A percentile compares a stretch with the other conserved stretches of the same genome.
Conservation (phyloP, 2,888 invertebrate genomes). For the Lasioglossum morio region DNA sequence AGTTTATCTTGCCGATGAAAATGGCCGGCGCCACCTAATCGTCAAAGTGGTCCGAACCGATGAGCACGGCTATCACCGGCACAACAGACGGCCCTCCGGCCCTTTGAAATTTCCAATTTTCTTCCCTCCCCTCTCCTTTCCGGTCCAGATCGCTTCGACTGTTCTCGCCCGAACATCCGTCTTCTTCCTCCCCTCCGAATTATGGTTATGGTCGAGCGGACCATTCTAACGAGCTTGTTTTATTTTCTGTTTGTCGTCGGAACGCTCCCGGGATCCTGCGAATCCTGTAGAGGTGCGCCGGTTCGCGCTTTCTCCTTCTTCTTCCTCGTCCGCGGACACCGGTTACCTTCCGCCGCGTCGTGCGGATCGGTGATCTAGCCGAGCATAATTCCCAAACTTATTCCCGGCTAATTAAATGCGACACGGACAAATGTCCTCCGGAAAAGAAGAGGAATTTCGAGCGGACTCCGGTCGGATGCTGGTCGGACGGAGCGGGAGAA, state of each 20-base stretch:
- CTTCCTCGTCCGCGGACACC: background rate
- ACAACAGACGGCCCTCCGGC: background rate
- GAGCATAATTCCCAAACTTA: conserved; percentile 39
- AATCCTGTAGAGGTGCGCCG: background rate
- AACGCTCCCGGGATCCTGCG: background rate
- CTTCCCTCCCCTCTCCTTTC: too few species aligned
- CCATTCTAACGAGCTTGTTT: conserved; percentile 27
- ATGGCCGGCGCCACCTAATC: conserved; percentile 55
- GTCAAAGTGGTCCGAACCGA: conserved; percentile 56
- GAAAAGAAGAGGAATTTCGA: conserved; percentile 31
- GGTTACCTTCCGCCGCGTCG: conserved; percentile 21
- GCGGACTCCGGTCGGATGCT: background rate
- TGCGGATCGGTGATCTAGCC: conserved; percentile 23
- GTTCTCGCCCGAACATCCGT: background rate
- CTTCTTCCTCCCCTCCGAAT: background rate
- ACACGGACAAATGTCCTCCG: conserved; percentile 5
- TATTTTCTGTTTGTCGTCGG: background rate
- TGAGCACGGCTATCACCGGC: conserved; percentile 27
- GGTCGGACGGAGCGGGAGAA: conserved; percentile 28
- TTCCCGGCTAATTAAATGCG: conserved; percentile 48
- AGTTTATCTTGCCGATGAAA: conserved; percentile 61
- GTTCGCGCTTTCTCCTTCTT: background rate
- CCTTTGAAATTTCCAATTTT: conserved; percentile 8
- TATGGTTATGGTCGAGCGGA: background rate
- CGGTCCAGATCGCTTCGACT: background rate